Conservation (phyloP, 1,140 invertebrate genomes). For the Drosophila nigromelanica region DNA sequence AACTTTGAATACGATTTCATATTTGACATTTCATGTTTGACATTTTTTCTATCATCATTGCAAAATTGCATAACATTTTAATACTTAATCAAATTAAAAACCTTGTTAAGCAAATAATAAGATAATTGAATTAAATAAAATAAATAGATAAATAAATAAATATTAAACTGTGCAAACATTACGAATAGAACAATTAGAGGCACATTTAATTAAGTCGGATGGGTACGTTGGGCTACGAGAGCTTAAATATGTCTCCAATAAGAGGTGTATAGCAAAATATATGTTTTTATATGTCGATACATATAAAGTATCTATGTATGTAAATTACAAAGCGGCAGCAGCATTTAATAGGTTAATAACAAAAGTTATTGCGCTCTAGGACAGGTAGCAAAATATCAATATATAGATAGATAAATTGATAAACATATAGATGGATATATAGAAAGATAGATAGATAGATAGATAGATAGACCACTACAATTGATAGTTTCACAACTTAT, state of each 20-base stretch:
- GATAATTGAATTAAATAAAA: slow-evolving; percentile 24
- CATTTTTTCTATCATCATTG: slow-evolving; percentile 61
- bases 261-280: slow-evolving; percentile 25
- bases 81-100: slow-evolving; percentile 52
- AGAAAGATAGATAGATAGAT: slow-evolving; percentile 35
- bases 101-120: slow-evolving; percentile 32
- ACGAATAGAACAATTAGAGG: slow-evolving; percentile 39
- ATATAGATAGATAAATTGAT: slow-evolving; percentile 27
- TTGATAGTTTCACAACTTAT: slow-evolving; percentile 25
- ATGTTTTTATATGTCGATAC: slow-evolving; percentile 10
- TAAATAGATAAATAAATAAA: slow-evolving; percentile 26
- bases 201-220: slow-evolving; percentile 41
- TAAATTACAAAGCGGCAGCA: slow-evolving; percentile 50
- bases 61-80: slow-evolving; percentile 55
- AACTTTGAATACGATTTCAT: slow-evolving; percentile 82
- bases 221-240: slow-evolving; percentile 31
- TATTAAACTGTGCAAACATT: slow-evolving; percentile 35
- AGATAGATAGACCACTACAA: slow-evolving; percentile 25
- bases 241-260: slow-evolving; percentile 18
- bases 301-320: slow-evolving; percentile 2
- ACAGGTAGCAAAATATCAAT: slow-evolving; percentile 45
- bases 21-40: slow-evolving; percentile 42
- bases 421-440: slow-evolving; percentile 14
- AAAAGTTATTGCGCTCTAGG: slow-evolving; percentile 57
- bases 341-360: slow-evolving; percentile 65